phyloP scores from a whole-genome alignment of 2,888 invertebrate species.

The Autographa gamma region DNA sequence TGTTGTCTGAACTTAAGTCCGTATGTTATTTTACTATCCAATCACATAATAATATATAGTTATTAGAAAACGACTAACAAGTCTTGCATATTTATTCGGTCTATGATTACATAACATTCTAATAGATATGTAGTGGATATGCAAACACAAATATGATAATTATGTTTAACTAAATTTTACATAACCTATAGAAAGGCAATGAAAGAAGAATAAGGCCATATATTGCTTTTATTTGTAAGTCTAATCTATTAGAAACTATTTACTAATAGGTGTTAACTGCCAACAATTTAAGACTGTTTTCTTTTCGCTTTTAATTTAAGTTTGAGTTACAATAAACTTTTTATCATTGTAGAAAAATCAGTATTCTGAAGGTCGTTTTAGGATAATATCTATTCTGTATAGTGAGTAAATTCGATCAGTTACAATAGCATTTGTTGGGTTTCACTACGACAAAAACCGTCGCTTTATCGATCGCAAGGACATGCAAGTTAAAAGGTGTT shows the following conservation, averaged over 20 bases:
- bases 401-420: slow-evolving; percentile 65
- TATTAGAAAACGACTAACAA: not conserved
- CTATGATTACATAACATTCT: slow-evolving; percentile 3
- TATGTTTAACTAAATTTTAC: not conserved
- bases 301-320: not conserved
- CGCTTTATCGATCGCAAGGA: slow-evolving; percentile 70
- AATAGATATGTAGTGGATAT: not conserved
- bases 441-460: slow-evolving; percentile 73
- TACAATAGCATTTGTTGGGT: slow-evolving; percentile 74
- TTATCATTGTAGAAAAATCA: not conserved
- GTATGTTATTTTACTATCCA: not conserved
- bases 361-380: slow-evolving; percentile 37
- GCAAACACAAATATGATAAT: not conserved
- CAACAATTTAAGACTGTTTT: not conserved
- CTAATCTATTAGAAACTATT: not conserved
- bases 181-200: not conserved
- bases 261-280: not conserved
- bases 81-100: not conserved
- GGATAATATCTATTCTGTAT: slow-evolving; percentile 71
- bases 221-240: not conserved
- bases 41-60: not conserved
- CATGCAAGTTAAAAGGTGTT: slow-evolving; percentile 63
- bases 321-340: not conserved
- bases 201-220: not conserved
- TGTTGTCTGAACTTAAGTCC: not conserved